Evolutionary conservation across 2,888 invertebrate genomes (phyloP), one percentile per base, ranked within the genome.

Genomic region (Thecocarcelia acutangulata): DNA sequence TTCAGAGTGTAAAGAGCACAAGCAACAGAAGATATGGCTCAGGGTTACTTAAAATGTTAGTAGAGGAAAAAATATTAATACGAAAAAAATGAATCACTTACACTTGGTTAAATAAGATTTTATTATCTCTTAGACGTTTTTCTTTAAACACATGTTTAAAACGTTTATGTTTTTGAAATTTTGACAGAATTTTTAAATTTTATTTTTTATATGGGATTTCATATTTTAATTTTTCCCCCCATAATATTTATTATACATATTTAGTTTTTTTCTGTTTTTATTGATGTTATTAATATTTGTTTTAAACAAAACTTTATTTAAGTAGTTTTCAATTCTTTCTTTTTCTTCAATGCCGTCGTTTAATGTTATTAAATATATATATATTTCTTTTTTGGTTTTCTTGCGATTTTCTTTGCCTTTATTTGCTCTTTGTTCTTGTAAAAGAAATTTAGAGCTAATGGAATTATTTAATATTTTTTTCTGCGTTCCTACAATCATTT

Each of bases 361-460:
- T 73, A 66, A 78, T 75, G 15, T 70, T 83, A 83, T 83, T 75
- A 79, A 73, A 73, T 44, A 66, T 75, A 74, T 46, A 54, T 13
- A 12, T 46, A 63, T 28, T 19, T 33, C 9, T 73, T n/a, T 61
- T 58, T 54, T 33, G 9, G 5, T 64, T 79, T 56, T 63, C n/a
- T 58, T 8, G 9, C 3, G 5, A 33, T 70, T 52, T 72, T 68
- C 19, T 72, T 66, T 69, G 24, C 40, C 48, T 59, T 83, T 89
- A 86, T 88, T 89, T 89, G 85, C 85, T 88, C 87, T 89, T 86
- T 89, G 88, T 88, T 87, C 88, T 88, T 89, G 87, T 85, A 87
- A 89, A 89, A 89, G 87, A 88, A 89, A 88, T 88, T 88, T 86
- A 56, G 64, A 86, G 87, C 88, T 88, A 88, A 89, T 88, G 88